Evolutionary conservation across 1,140 invertebrate genomes (phyloP).

Genomic region (Drosophila insularis): DNA sequence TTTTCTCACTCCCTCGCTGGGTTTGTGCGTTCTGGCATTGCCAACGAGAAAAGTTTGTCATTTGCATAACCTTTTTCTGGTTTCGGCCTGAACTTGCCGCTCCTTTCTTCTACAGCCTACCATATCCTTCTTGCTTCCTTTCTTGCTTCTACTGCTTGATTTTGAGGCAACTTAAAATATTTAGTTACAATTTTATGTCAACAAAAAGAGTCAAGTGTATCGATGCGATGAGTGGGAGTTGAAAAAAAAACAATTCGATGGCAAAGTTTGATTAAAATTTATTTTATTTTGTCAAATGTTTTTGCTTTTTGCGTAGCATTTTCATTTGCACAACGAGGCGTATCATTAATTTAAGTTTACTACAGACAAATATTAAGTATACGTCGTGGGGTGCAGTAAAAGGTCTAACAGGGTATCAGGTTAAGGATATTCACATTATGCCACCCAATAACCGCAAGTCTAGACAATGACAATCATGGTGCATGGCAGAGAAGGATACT

Average conservation of each 20-base stretch:
- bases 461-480: conserved; percentile 11
- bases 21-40: conserved; percentile 38
- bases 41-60: conserved; percentile 64
- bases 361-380: conserved; percentile 66
- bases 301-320: conserved; percentile 31
- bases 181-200: conserved; percentile 81
- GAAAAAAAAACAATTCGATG: background rate
- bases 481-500: background rate
- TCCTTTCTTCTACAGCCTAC: background rate
- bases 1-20: conserved; percentile 11
- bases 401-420: background rate
- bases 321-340: conserved; percentile 62
- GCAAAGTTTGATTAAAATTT: background rate
- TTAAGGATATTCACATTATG: too few relatives aligned
- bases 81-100: background rate
- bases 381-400: conserved; percentile 11
- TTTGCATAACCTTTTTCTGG: conserved; percentile 73
- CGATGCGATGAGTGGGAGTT: background rate
- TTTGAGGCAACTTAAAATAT: conserved; percentile 81
- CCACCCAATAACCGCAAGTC: background rate
- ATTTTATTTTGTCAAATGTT: conserved; percentile 22
- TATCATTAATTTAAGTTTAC: conserved; percentile 75
- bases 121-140: background rate
- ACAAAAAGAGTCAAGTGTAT: conserved; percentile 45
- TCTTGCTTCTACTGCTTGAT: conserved; percentile 48